Evolutionary conservation across 2,797 vertebrate species (phyloP), one percentile per base, ranked within the genome.

Genomic region (Trichosurus vulpecula): DNA sequence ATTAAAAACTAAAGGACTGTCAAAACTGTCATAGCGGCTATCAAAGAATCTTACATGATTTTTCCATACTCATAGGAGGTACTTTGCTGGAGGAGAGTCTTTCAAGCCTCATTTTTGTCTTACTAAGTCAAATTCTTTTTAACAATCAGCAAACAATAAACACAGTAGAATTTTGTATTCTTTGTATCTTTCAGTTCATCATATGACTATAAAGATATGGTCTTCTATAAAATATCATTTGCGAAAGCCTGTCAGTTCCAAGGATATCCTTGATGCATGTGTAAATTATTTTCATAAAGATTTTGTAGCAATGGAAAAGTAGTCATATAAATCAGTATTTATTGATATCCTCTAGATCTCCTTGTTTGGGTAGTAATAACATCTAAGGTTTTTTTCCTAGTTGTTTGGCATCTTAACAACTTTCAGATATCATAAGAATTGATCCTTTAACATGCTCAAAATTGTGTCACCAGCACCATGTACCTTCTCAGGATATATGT

Each of bases 271-370:
- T 81, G 66, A 81, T 81, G 19, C n/a, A 47, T 87, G 74, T 87
- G 41, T 87, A 87, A 87, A 87, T 87, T 87, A 51, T 87, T 87
- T 87, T 87, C 41, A 51, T 27, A 51, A 87, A 87, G 74, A 87
- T 87, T 87, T 87, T 87, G 74, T 51, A 11, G 74, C 74, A 87
- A 51, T 87, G 22, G 74, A 51, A 87, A 87, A 47, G 12, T 47
- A 87, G 41, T 87, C 74, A 87, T 51, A 87, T 87, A 87, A 51
- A 87, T 87, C 74, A 47, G 22, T 87, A 87, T 87, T 87, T 87
- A 87, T 87, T 87, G 74, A 87, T 87, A 87, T 87, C 74, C 74
- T 87, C 74, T 87, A 87, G 74, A 87, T 87, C 74, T 87, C 74
- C 74, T 87, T 87, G 66, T 87, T 87, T 87, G 74, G 3, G 22